phyloP scores from a whole-genome alignment of 92 coral and sea anemone species.

The Parazoanthus darwini region DNA sequence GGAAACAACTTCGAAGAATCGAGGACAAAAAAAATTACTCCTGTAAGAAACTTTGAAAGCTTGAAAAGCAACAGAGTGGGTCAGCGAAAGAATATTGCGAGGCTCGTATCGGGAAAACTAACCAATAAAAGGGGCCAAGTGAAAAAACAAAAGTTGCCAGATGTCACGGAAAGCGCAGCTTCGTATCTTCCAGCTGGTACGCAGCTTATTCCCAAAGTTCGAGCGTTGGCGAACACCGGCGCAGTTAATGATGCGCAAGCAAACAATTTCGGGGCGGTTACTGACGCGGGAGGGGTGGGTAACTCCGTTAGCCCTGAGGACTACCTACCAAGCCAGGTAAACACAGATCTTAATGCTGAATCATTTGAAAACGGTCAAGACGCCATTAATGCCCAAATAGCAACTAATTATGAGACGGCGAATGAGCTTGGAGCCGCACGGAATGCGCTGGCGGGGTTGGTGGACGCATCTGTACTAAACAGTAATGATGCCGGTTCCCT shows the following conservation, averaged over 20 bases:
- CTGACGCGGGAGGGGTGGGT: background rate
- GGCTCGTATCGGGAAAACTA: background rate
- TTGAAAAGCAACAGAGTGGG: background rate
- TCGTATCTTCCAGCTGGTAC: background rate
- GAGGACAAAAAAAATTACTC: background rate
- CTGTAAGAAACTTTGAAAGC: background rate
- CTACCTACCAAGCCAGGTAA: background rate
- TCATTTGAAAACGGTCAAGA: slow-evolving; percentile 6
- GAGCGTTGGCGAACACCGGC: background rate
- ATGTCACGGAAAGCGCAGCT: slow-evolving; percentile 31
- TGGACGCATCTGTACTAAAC: background rate
- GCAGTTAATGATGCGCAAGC: background rate
- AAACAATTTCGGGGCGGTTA: background rate
- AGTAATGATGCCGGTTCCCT: background rate
- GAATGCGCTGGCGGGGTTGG: background rate
- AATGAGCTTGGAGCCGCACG: background rate
- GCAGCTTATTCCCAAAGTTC: slow-evolving; percentile 7
- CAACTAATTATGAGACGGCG: background rate
- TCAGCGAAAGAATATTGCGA: background rate
- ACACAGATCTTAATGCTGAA: background rate
- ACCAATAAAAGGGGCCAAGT: background rate
- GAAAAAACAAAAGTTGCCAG: slow-evolving; percentile 24
- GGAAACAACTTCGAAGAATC: background rate
- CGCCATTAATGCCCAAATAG: background rate
- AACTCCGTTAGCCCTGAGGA: background rate